Conservation (phyloP, 2,888 invertebrate species). For the Marronus borbonicus region DNA sequence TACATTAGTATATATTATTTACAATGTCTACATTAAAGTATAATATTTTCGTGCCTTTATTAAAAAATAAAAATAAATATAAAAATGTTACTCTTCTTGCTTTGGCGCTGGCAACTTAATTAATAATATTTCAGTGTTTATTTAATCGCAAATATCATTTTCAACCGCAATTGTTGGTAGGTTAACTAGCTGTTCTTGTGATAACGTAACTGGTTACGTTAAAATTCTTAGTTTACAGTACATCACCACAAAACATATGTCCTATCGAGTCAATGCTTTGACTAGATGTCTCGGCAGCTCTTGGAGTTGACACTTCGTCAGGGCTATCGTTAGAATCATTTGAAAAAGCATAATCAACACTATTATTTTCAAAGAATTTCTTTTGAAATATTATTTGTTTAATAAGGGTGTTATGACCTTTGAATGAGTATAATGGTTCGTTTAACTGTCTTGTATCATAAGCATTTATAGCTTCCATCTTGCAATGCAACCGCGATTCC, state of each 20-base stretch:
- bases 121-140: too few species aligned
- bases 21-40: too few species aligned
- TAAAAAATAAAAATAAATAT: too few species aligned
- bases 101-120: too few species aligned
- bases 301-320: conserved; percentile 11
- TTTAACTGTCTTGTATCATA: conserved; percentile 74
- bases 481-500: conserved; percentile 74
- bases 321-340: conserved; percentile 41
- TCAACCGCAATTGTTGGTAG: too few species aligned
- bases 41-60: too few species aligned
- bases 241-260: conserved; percentile 48
- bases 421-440: conserved; percentile 70
- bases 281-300: not conserved
- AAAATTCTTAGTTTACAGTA: not conserved
- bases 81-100: too few species aligned
- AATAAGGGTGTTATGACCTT: conserved; percentile 70
- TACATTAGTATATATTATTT: too few species aligned
- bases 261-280: conserved; percentile 49
- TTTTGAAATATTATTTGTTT: conserved; percentile 54
- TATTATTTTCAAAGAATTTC: conserved; percentile 30
- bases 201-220: too few species aligned
- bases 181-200: too few species aligned
- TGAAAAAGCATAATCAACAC: conserved; percentile 47
- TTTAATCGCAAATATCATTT: too few species aligned
- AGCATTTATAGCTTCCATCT: conserved; percentile 72